These are phyloP conservation scores for Passer domesticus DNA, from an alignment of 2,113 vertebrate genomes.

Conservation along the genomic window DNA sequence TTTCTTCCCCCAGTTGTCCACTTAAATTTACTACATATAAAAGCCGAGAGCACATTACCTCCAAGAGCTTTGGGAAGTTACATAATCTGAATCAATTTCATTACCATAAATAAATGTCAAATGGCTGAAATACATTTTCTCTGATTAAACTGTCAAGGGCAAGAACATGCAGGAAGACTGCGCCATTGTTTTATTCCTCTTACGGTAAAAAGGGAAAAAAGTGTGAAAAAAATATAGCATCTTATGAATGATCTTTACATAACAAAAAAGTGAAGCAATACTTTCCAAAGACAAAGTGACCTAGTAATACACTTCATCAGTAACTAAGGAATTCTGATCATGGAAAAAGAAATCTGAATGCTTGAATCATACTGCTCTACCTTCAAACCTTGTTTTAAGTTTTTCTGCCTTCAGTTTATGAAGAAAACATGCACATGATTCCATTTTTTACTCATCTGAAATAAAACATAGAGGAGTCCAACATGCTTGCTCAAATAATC, in stretches of 20 bases:
- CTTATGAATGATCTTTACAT: background rate
- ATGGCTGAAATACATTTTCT: constrained; percentile 58
- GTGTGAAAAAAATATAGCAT: background rate
- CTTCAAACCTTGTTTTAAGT: background rate
- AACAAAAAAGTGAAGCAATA: background rate
- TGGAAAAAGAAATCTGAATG: background rate
- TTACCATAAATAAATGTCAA: constrained; percentile 74
- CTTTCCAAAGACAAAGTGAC: background rate
- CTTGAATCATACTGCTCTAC: background rate
- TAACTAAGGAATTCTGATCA: background rate
- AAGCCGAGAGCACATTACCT: background rate
- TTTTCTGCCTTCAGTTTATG: background rate
- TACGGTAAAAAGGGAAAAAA: background rate
- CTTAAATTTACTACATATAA: constrained; percentile 37
- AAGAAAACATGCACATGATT: background rate
- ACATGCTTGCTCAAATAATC: background rate
- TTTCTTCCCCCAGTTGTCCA: background rate
- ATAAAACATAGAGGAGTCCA: background rate
- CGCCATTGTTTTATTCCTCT: constrained; percentile 11
- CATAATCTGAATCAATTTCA: constrained; percentile 60
- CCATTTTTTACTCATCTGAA: background rate
- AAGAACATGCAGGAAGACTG: constrained; percentile 45
- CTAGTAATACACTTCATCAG: background rate
- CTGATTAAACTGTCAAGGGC: constrained; percentile 72
- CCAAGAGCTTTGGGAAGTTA: constrained; percentile 31